Percentiles rank a stretch among this genome's conserved stretches.
Conservation (phyloP, 2,113 vertebrate species). For the Zosterops japonicus region DNA sequence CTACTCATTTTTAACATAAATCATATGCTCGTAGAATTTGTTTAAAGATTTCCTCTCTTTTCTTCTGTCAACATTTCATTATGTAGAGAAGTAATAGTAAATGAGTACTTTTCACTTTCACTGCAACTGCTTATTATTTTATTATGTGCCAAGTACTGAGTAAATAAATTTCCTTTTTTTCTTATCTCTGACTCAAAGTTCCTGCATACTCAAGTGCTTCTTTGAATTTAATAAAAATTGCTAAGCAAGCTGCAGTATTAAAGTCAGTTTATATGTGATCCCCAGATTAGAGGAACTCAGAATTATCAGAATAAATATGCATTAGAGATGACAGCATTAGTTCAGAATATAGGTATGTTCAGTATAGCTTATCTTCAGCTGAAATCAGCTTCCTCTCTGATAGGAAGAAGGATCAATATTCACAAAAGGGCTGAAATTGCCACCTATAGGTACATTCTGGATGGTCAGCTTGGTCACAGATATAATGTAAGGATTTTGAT, state of each 20-base stretch:
- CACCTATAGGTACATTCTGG: neutral
- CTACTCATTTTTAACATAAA: neutral
- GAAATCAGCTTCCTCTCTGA: neutral
- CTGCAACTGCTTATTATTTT: conserved; percentile 2
- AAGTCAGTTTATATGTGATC: neutral
- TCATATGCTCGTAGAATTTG: neutral
- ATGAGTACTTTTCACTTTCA: neutral
- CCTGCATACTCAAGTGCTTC: neutral
- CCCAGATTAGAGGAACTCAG: neutral
- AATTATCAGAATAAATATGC: neutral
- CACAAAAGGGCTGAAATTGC: neutral
- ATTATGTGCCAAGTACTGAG: neutral
- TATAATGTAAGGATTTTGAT: neutral
- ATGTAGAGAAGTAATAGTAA: neutral
- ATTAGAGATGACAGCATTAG: neutral
- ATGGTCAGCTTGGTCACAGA: neutral
- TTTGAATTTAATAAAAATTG: neutral
- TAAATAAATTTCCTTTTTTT: neutral
- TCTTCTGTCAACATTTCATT: neutral
- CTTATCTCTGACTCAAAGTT: neutral
- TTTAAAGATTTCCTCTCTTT: neutral
- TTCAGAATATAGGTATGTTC: neutral
- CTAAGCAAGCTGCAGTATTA: neutral
- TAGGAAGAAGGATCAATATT: neutral
- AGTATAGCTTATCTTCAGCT: neutral